Base-by-base conservation (phyloP, 2,888 invertebrate species). In the Ophion slaviceki region DNA sequence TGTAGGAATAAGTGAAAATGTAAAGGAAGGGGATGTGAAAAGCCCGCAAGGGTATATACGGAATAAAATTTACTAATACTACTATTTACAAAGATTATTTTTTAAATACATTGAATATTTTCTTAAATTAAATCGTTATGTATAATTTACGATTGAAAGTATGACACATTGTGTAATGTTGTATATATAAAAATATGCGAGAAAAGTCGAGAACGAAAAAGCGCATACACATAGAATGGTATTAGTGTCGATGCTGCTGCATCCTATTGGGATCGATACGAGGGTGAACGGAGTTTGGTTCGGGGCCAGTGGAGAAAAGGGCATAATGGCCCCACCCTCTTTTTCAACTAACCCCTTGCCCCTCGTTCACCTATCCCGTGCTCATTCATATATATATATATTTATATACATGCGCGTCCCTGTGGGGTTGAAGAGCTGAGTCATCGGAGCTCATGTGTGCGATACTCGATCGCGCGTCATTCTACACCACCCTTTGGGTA, bases 381-480 rank as follows among this genome's bases (percentile, higher is more conserved):
- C 66, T 81, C 71, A 59, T 36, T 67, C 20, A 24, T 45, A 45
- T 45, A 53, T 64, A 61, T 57, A 67, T 72, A 75, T 62, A 57
- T 57, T 53, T 28, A 62, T 72, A 80, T 79, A 78, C 2, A 53
- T 53, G 14, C 17, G 14, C 79, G 74, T 79, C 80, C 72, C 80
- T 68, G 75, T 62, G 87, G 89, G 89, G 90, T 89, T 89, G 86
- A 88, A 85, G 87, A 90, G 92, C 92, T 92, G 92, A 92, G 92
- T 92, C 92, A 92, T 92, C 92, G 90, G 61, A 78, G 88, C 88
- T 90, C 88, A 88, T 90, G 87, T 89, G 87, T 90, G 67, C 75
- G 91, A 91, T 92, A 92, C 92, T 92, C 90, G 89, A 92, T 92
- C 90, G 89, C 91, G 90, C 91, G 90, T 91, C 91, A 88, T 88